Percentiles rank a stretch among this genome's conserved stretches.
phyloP scores from a whole-genome alignment of 53 echinoderm and acorn worm genomes.

The Stichopus horrens region DNA sequence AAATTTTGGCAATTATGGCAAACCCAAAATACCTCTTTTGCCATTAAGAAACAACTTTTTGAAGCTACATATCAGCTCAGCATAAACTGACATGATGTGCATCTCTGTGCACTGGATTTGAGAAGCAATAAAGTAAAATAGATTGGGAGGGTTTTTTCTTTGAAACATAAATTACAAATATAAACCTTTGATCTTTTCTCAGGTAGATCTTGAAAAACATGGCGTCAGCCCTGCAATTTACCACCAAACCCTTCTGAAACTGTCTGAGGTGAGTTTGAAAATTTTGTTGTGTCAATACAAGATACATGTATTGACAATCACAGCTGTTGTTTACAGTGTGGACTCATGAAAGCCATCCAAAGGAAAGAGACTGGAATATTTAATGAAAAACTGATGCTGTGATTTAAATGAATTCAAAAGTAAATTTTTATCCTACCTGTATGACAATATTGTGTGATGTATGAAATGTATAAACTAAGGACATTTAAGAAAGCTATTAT shows the following conservation, averaged over 20 bases:
- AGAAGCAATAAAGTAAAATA: neutral
- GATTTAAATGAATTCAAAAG: neutral
- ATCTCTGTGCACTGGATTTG: no score
- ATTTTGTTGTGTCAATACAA: neutral
- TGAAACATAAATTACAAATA: neutral
- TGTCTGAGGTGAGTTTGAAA: slow-evolving; percentile 77
- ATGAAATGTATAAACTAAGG: no score
- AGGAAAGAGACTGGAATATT: neutral
- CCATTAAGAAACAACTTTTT: slow-evolving; percentile 14
- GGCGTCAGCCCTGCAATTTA: slow-evolving; percentile 68
- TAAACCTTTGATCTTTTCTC: slow-evolving; percentile 14
- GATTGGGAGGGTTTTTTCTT: neutral
- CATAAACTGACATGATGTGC: neutral
- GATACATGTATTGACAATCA: neutral
- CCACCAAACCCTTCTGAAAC: slow-evolving; percentile 81
- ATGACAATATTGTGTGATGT: no score
- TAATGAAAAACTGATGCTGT: neutral
- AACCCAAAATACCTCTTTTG: neutral
- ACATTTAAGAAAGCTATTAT: no score
- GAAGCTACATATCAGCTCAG: neutral
- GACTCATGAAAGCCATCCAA: neutral
- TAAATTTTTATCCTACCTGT: no score
- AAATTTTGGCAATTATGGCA: neutral
- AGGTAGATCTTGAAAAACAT: slow-evolving; percentile 65
- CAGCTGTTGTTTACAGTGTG: neutral